Percentiles rank a stretch among this genome's conserved stretches.
These are phyloP conservation scores for Corydoras maculifer DNA, from an alignment of 2,113 vertebrate genomes.

Conservation along the genomic window DNA sequence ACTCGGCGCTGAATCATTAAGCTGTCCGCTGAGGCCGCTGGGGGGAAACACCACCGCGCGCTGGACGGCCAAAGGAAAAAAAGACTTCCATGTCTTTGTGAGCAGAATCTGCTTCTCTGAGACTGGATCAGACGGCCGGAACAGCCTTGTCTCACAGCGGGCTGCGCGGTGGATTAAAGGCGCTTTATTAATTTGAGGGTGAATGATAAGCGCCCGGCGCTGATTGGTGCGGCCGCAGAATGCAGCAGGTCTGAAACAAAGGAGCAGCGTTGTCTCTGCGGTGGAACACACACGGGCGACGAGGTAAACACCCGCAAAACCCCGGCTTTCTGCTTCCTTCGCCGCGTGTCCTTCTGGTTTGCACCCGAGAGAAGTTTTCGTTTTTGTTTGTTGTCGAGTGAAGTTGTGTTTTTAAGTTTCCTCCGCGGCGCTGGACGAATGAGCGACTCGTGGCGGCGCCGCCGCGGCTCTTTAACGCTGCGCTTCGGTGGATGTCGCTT, in stretches of 20 bases:
- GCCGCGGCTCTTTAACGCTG: no score
- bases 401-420: conserved; percentile 13
- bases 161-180: background rate
- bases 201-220: conserved; percentile 9
- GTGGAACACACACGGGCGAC: conserved; percentile 26
- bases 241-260: conserved; percentile 50
- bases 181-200: background rate
- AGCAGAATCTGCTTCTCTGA: conserved; percentile 11
- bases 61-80: conserved; percentile 6
- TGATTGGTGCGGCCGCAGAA: conserved; percentile 33
- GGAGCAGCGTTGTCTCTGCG: conserved; percentile 38
- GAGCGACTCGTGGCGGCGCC: conserved; percentile 17
- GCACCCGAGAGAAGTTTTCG: background rate
- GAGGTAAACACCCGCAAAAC: background rate
- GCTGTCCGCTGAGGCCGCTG: conserved; percentile 40
- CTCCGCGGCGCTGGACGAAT: background rate
- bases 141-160: background rate
- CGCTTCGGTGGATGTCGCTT: no score
- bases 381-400: background rate
- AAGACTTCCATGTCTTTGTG: background rate
- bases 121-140: conserved; percentile 7
- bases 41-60: conserved; percentile 33
- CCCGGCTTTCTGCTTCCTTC: background rate
- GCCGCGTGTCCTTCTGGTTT: background rate
- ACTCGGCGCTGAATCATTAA: conserved; percentile 21